These are phyloP conservation scores for Sisor rabdophorus DNA, from an alignment of 2,113 vertebrate genomes.

Conservation along the genomic window DNA sequence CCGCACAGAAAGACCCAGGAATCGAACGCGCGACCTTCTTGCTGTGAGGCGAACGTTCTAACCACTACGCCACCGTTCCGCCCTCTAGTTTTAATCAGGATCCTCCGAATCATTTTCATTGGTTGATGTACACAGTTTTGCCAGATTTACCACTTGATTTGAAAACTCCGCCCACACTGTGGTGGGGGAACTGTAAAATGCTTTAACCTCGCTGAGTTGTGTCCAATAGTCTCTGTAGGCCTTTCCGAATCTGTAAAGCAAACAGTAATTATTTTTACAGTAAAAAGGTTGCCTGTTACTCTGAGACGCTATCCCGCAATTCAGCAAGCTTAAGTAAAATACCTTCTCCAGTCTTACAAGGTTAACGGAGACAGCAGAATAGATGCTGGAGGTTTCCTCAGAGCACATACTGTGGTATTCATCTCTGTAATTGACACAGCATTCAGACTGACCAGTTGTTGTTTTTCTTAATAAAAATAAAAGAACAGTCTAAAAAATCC, in stretches of 20 bases:
- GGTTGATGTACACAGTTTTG: background rate
- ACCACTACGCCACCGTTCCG: too few species aligned
- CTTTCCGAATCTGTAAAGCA: constrained; percentile 81
- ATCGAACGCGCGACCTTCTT: too few species aligned
- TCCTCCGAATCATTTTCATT: background rate
- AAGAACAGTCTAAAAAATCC: background rate
- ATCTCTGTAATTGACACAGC: constrained; percentile 31
- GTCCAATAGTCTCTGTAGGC: constrained; percentile 83
- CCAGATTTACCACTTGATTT: background rate
- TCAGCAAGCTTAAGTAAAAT: background rate
- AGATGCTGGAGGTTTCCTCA: constrained; percentile 72
- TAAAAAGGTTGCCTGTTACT: background rate
- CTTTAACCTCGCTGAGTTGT: constrained; percentile 66
- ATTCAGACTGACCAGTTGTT: background rate
- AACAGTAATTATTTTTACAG: background rate
- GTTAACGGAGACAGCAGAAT: constrained; percentile 81
- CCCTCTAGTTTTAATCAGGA: background rate
- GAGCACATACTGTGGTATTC: constrained; percentile 27
- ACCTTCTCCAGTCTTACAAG: constrained; percentile 91
- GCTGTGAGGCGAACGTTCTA: too few species aligned
- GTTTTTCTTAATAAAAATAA: background rate
- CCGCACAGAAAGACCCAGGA: too few species aligned
- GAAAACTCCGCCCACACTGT: background rate
- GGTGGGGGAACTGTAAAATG: background rate
- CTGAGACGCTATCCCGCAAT: background rate